Conservation (phyloP, 1,140 invertebrate genomes). For the Macrobrachium rosenbergii region DNA sequence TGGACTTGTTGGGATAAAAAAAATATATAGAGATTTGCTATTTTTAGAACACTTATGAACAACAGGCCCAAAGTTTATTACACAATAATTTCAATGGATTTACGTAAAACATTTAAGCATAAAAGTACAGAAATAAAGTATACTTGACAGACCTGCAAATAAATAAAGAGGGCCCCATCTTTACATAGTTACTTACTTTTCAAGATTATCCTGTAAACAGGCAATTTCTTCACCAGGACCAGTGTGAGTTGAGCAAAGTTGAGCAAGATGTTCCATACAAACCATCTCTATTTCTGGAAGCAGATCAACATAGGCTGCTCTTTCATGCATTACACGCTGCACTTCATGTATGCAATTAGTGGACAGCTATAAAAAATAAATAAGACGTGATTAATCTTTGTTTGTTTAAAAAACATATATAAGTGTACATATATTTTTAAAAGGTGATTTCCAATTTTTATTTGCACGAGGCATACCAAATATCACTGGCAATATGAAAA, state of each 20-base stretch:
- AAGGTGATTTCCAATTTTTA: too few species aligned
- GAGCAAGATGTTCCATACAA: conserved; percentile 88
- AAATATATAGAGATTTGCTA: too few species aligned
- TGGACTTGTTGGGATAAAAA: too few species aligned
- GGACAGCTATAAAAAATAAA: conserved; percentile 67
- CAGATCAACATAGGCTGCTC: conserved; percentile 92
- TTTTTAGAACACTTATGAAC: too few species aligned
- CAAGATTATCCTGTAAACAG: conserved; percentile 93
- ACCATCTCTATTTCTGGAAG: conserved; percentile 93
- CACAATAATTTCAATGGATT: background rate
- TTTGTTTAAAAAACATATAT: too few species aligned
- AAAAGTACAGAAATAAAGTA: background rate
- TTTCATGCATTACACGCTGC: conserved; percentile 89
- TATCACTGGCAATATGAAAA: too few species aligned
- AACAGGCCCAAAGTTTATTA: too few species aligned
- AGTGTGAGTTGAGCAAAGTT: conserved; percentile 86
- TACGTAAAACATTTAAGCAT: background rate
- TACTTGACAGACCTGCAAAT: background rate
- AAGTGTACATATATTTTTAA: too few species aligned
- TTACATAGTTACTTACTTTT: conserved; percentile 72
- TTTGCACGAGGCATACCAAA: too few species aligned
- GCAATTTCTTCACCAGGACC: conserved; percentile 89
- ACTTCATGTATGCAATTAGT: conserved; percentile 80
- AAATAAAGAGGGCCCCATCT: conserved; percentile 61
- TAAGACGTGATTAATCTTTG: background rate